Base-by-base conservation (phyloP, 2,797 vertebrate genomes). In the Rhynchotus rufescens region DNA sequence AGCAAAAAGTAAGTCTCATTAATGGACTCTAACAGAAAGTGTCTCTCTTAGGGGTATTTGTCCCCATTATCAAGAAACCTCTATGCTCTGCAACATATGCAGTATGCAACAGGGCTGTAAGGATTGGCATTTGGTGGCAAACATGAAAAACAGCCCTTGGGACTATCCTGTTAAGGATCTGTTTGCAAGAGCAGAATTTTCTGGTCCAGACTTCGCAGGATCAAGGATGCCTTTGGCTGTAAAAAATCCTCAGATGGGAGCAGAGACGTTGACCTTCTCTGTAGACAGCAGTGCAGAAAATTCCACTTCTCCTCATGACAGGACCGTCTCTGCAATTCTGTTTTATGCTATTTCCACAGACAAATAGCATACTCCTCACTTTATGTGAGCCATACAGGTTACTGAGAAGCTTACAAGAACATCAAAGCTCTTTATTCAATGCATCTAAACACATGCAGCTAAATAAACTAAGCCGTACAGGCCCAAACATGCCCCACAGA, bases 11-110 rank as follows among this genome's bases (percentile, higher is more conserved):
- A 80, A 88, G 77, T 75, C 52, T 77, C 49, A 38, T 80, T 88
- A 83, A 67, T 61, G 47, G 80, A 61, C 68, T 88, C 60, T 65
- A 86, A 84, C 85, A 36, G 19, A 69, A 96, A 85, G 95, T 49
- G 8, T 67, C 47, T 84, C 90, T 84, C 52, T 66, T 40, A 71
- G 90, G 88, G 40, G 21, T 56, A 61, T 82, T 85, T 93, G 51
- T 87, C 68, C 69, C 51, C 19, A 32, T 71, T 76, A 89, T 20
- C n/a, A 52, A 69, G 69, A 86, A 95, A 91, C 1, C 28, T n/a
- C 60, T 90, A 52, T 25, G 40, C 28, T 69, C 83, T 88, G 81
- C 66, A 36, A n/a, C 8, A 59, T 15, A 67, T 17, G 4, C 61
- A 7, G 72, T 45, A 30, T 76, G 38, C 65, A 82, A 34, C 22